Conservation (phyloP, 2,113 vertebrate genomes). For the Symphodus melops region DNA sequence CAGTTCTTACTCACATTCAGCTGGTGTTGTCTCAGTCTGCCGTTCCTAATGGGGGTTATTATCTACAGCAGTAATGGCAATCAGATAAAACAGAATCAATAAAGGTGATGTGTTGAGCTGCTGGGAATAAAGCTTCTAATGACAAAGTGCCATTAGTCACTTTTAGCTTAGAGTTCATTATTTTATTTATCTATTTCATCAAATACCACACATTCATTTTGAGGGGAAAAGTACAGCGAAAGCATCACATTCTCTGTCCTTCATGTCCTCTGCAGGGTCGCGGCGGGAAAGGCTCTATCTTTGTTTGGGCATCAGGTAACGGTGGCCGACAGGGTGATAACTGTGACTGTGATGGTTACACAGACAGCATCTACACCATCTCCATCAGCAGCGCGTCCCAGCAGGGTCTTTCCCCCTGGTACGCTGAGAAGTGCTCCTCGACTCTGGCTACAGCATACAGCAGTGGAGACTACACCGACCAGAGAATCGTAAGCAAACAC, state of each 20-base stretch:
- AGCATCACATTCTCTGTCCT: not conserved
- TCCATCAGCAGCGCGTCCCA: constrained; percentile 98
- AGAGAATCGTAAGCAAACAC: constrained; percentile 90
- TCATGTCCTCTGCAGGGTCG: constrained; percentile 85
- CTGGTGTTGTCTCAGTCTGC: constrained; percentile 4
- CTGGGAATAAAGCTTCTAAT: constrained; percentile 19
- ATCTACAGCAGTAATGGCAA: constrained; percentile 15
- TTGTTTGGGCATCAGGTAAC: constrained; percentile 98
- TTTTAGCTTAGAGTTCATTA: not conserved
- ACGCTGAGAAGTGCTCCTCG: constrained; percentile 98
- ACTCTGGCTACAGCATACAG: constrained; percentile 98
- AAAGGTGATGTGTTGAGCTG: constrained; percentile 9
- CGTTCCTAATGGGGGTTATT: constrained; percentile 18
- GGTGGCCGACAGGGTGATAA: constrained; percentile 97
- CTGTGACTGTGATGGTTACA: constrained; percentile 98
- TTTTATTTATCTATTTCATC: not conserved
- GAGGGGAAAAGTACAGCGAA: not conserved
- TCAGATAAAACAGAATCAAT: constrained; percentile 41
- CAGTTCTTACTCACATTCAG: constrained; percentile 4
- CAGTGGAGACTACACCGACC: constrained; percentile 98
- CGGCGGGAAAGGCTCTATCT: constrained; percentile 96
- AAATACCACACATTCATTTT: not conserved
- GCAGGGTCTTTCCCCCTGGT: constrained; percentile 97
- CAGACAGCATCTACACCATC: constrained; percentile 97
- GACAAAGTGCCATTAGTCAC: constrained; percentile 9